Evolutionary conservation across 2,113 vertebrate species (phyloP).

Genomic region (Isurus oxyrinchus): DNA sequence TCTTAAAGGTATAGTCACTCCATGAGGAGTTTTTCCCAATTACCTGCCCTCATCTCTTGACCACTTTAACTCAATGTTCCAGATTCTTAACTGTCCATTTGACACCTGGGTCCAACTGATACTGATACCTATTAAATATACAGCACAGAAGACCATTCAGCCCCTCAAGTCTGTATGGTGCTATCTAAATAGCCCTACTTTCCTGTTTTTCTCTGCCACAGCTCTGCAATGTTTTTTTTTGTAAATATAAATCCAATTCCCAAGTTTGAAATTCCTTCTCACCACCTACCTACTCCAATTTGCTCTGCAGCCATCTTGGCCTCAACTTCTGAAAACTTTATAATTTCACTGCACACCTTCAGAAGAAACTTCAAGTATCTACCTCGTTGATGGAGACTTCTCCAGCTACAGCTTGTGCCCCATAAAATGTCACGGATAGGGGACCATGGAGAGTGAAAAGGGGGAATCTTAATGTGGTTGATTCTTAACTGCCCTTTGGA

Average conservation of each 20-base stretch:
- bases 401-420: no score
- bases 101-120: neutral
- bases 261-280: neutral
- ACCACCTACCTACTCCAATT: neutral
- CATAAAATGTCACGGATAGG: neutral
- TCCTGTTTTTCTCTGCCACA: neutral
- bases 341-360: neutral
- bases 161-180: neutral
- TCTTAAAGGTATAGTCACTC: neutral
- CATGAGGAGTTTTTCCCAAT: neutral
- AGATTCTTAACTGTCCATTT: neutral
- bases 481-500: neutral
- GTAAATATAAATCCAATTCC: neutral
- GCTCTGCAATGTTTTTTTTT: neutral
- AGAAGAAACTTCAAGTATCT: no score
- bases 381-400: no score
- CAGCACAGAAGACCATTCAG: neutral
- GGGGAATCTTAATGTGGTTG: neutral
- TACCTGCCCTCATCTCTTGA: neutral
- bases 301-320: neutral
- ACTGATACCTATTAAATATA: neutral
- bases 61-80: neutral
- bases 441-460: no score
- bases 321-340: neutral
- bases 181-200: neutral